These are phyloP conservation scores for Myripristis murdjan DNA, from an alignment of 2,797 vertebrate species.

Conservation along the genomic window DNA sequence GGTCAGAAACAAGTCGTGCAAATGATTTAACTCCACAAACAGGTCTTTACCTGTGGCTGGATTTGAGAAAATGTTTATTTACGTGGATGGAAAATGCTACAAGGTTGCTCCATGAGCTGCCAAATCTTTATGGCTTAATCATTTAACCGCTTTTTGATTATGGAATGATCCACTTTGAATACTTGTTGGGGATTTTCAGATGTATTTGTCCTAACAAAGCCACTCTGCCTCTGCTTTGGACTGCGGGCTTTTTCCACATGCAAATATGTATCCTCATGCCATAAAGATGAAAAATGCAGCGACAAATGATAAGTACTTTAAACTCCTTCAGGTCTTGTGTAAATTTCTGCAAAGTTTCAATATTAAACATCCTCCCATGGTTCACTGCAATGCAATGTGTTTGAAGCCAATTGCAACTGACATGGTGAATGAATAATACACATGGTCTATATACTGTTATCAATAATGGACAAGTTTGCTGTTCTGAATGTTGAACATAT, in stretches of 20 bases:
- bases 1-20: not conserved
- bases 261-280: slow-evolving; percentile 23
- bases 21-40: no score
- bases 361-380: slow-evolving; percentile 30
- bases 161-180: not conserved
- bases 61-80: not conserved
- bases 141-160: not conserved
- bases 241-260: slow-evolving; percentile 23
- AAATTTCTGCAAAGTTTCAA: slow-evolving; percentile 10
- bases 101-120: not conserved
- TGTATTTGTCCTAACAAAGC: not conserved
- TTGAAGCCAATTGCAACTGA: slow-evolving; percentile 57
- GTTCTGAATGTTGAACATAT: slow-evolving; percentile 21
- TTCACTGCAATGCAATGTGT: slow-evolving; percentile 27
- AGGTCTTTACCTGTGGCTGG: no score
- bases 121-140: not conserved
- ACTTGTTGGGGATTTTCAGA: not conserved
- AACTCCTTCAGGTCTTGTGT: slow-evolving; percentile 38
- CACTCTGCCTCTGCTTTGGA: not conserved
- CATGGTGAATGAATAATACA: slow-evolving; percentile 74
- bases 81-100: not conserved
- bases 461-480: slow-evolving; percentile 65
- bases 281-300: slow-evolving; percentile 20
- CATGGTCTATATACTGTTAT: slow-evolving; percentile 59
- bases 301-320: slow-evolving; percentile 18